Evolutionary conservation across 2,113 vertebrate species (phyloP).

Genomic region (Noturus placidus): DNA sequence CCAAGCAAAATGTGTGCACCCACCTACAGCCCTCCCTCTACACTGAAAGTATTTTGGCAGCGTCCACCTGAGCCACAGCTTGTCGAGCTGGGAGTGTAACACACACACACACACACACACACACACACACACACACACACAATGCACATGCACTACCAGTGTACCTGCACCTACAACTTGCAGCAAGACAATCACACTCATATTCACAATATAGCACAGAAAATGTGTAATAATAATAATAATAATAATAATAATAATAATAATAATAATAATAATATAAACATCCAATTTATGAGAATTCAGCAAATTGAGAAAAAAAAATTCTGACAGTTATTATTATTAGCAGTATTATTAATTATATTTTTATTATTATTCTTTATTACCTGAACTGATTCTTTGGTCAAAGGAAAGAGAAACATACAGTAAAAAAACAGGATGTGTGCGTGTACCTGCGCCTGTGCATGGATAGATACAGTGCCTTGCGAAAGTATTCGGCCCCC

Average conservation of each 20-base stretch:
- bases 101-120: conserved; percentile 45
- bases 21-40: conserved; percentile 85
- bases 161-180: conserved; percentile 16
- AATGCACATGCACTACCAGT: neutral
- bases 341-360: neutral
- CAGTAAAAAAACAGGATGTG: neutral
- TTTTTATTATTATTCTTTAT: neutral
- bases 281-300: neutral
- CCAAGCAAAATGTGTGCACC: conserved; percentile 79
- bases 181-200: neutral
- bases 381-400: neutral
- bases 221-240: neutral
- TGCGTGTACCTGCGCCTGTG: neutral
- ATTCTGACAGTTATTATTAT: neutral
- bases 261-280: neutral
- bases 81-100: conserved; percentile 71
- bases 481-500: too few species aligned
- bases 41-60: conserved; percentile 95
- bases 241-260: neutral
- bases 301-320: neutral
- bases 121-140: conserved; percentile 53
- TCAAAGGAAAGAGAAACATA: neutral
- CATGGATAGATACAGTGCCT: neutral
- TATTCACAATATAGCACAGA: neutral
- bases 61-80: conserved; percentile 88